Percentiles rank a stretch among this genome's conserved stretches.
phyloP scores from a whole-genome alignment of 2,888 invertebrate genomes.

The Drosophila nigricruria region DNA sequence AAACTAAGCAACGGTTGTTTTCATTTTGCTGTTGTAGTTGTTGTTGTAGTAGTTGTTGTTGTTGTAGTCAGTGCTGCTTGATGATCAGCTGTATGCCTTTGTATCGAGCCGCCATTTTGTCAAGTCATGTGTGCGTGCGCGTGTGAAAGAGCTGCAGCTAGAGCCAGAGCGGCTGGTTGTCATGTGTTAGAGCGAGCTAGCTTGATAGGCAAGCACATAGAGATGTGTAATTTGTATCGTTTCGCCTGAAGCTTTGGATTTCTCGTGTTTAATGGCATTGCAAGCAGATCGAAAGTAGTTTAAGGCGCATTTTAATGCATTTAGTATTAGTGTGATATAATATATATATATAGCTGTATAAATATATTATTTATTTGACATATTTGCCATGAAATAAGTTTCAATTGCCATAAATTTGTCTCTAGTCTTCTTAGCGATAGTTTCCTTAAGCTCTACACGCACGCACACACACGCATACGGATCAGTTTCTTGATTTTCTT shows the following conservation, averaged over 20 bases:
- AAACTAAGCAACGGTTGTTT: slow-evolving; percentile 27
- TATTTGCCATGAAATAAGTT: too few relatives aligned
- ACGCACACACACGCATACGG: not conserved
- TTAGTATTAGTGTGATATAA: not conserved
- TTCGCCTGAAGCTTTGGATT: not conserved
- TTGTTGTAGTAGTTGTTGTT: not conserved
- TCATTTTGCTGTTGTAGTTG: not conserved
- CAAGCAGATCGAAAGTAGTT: not conserved
- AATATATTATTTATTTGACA: not conserved
- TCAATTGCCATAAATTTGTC: not conserved
- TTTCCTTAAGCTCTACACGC: slow-evolving; percentile 1
- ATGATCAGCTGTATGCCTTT: slow-evolving; percentile 13
- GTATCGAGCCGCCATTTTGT: slow-evolving; percentile 11
- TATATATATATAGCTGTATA: not conserved
- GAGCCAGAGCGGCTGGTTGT: not conserved
- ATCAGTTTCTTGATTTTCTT: not conserved
- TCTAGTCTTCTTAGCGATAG: slow-evolving; percentile 1
- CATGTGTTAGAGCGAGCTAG: slow-evolving; percentile 6
- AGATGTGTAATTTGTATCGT: not conserved
- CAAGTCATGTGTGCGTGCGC: slow-evolving; percentile 3
- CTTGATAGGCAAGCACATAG: not conserved
- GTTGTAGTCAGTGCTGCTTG: slow-evolving; percentile 15
- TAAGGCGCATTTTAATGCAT: not conserved
- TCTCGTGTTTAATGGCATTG: not conserved
- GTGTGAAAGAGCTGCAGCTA: not conserved